Base-by-base conservation (phyloP, 2,888 invertebrate genomes). In the Coenonympha arcania region DNA sequence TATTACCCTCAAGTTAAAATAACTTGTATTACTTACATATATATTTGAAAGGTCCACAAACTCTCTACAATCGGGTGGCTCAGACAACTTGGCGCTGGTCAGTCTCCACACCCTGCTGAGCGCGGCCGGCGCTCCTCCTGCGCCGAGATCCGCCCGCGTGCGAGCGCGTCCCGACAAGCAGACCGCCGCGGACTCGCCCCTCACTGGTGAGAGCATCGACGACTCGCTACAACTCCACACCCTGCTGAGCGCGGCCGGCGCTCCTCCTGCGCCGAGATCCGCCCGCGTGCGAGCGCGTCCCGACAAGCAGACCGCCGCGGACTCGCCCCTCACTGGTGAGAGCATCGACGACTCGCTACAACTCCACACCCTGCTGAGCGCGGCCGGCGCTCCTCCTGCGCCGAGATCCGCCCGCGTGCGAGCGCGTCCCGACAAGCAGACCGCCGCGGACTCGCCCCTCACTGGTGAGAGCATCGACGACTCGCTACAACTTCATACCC, bases 81-180 rank as follows among this genome's bases (percentile, higher is more conserved):
- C 79, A 1, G 83, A 84, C 63, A 79, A 68, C 63, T 65, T 79
- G 73, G 76, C 82, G 51, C 71, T 86, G 3, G 82, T 84, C 56
- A 79, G 80, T 59, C 68, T 85, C 33, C 83, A 85, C 70, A 78
- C 86, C 44, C 64, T 86, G 58, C 73, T 87, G 62, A 77, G 77
- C 61, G 74, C 79, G 13, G 61, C 39, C 39, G 57, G 61, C 52
- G 61, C 54, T 57, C 60, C 61, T 50, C 26, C 73, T 74, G 50
- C 56, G 8, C 57, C 64, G 62, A 69, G 55, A 66, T 48, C 57
- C 56, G 54, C 58, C 56, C 51, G 60, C 57, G 24, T 60, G 26
- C 67, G 45, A 64, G 60, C 63, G 50, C 59, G 68, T 41, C 4
- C 57, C 54, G n/a, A 70, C 72, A 61, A 69, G 67, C 48, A 65